phyloP scores from a whole-genome alignment of 2,797 vertebrate species.

The Xerus rutilus region DNA sequence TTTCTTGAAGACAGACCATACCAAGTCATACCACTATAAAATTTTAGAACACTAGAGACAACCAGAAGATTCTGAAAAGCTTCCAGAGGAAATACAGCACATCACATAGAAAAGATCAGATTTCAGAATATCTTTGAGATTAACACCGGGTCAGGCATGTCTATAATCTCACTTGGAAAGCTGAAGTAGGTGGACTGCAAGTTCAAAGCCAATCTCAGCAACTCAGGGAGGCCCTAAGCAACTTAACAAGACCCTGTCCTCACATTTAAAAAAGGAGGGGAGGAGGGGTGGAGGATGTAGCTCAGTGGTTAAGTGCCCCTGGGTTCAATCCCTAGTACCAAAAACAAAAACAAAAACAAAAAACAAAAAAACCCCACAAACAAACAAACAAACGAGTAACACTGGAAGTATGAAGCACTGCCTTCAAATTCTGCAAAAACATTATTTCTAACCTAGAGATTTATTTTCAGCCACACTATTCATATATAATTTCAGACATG shows the following conservation, averaged over 20 bases:
- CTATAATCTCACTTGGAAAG: too few relatives aligned
- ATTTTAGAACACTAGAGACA: constrained; percentile 5
- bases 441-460: constrained; percentile 20
- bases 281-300: too few relatives aligned
- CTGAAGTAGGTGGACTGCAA: too few relatives aligned
- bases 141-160: neutral
- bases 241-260: too few relatives aligned
- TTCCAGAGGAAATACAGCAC: neutral
- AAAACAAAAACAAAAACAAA: too few relatives aligned
- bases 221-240: too few relatives aligned
- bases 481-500: constrained; percentile 9
- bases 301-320: too few relatives aligned
- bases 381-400: neutral
- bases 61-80: neutral
- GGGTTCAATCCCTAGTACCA: too few relatives aligned
- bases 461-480: constrained; percentile 29
- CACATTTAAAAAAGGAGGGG: too few relatives aligned
- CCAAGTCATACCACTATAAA: neutral
- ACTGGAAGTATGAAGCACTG: neutral
- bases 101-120: constrained; percentile 18
- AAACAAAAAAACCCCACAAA: too few relatives aligned
- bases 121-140: neutral
- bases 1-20: neutral
- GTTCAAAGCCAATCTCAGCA: too few relatives aligned
- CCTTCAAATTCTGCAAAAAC: constrained; percentile 42